phyloP scores from a whole-genome alignment of 2,797 vertebrate genomes.

The Notamacropus eugenii region DNA sequence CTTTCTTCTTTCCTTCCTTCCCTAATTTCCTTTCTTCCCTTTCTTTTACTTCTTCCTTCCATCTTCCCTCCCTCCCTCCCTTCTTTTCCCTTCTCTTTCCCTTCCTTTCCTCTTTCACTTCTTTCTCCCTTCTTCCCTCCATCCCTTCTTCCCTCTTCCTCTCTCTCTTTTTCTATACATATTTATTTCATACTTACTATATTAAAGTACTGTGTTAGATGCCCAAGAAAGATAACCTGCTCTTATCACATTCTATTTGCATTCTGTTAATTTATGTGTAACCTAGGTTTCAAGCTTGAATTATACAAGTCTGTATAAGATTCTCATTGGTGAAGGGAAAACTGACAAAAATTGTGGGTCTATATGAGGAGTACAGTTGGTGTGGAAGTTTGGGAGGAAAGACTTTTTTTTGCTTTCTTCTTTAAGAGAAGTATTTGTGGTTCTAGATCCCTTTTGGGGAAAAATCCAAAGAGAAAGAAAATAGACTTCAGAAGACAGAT shows the following conservation, averaged over 20 bases:
- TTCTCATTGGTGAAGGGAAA: background rate
- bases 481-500: background rate
- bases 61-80: background rate
- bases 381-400: background rate
- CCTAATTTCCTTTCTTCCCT: background rate
- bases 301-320: background rate
- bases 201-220: background rate
- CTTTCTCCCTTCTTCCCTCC: rapidly evolving
- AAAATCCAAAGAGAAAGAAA: background rate
- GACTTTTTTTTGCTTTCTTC: background rate
- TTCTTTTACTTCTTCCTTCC: background rate
- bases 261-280: background rate
- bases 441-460: background rate
- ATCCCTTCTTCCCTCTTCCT: too few species aligned
- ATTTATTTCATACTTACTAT: background rate
- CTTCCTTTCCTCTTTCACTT: background rate
- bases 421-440: background rate
- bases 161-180: background rate
- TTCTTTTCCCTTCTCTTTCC: background rate
- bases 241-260: background rate
- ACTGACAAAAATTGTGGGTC: background rate
- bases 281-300: background rate
- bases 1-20: background rate
- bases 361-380: background rate
- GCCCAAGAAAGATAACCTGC: background rate